Evolutionary conservation across 2,888 invertebrate species (phyloP).

Genomic region (Acronicta aceris): DNA sequence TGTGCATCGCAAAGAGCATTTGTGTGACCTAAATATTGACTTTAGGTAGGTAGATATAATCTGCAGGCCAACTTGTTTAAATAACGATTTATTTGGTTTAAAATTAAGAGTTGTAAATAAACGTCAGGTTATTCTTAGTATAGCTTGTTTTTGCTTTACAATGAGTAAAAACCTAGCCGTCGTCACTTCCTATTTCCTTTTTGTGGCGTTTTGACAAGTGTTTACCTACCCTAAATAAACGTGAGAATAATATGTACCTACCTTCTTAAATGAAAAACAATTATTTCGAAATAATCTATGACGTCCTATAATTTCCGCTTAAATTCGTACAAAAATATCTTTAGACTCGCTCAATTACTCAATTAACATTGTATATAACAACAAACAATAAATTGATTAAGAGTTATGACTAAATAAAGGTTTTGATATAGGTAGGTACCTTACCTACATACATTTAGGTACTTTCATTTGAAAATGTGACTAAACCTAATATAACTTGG

Average conservation of each 20-base stretch:
- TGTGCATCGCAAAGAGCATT: slow-evolving; percentile 49
- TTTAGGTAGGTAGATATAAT: slow-evolving; percentile 37
- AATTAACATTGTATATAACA: too few relatives aligned
- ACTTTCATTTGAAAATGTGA: background rate
- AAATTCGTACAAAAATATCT: too few relatives aligned
- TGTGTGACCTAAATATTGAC: slow-evolving; percentile 52
- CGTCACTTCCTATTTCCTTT: too few relatives aligned
- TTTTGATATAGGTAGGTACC: too few relatives aligned
- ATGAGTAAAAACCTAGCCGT: too few relatives aligned
- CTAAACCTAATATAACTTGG: background rate
- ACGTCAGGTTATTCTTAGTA: background rate
- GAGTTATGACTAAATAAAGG: background rate
- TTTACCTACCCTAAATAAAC: too few relatives aligned
- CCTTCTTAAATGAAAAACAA: too few relatives aligned
- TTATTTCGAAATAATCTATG: background rate
- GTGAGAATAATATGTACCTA: too few relatives aligned
- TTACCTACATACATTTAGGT: too few relatives aligned
- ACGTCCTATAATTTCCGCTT: background rate
- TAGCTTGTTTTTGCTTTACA: background rate
- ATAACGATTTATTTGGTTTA: slow-evolving; percentile 12
- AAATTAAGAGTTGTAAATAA: background rate
- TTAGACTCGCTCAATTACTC: too few relatives aligned
- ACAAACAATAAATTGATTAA: background rate
- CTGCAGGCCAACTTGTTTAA: slow-evolving; percentile 8
- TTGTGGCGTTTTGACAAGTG: too few relatives aligned